Evolutionary conservation across 2,797 vertebrate genomes (phyloP).

Genomic region (Platalea minor): DNA sequence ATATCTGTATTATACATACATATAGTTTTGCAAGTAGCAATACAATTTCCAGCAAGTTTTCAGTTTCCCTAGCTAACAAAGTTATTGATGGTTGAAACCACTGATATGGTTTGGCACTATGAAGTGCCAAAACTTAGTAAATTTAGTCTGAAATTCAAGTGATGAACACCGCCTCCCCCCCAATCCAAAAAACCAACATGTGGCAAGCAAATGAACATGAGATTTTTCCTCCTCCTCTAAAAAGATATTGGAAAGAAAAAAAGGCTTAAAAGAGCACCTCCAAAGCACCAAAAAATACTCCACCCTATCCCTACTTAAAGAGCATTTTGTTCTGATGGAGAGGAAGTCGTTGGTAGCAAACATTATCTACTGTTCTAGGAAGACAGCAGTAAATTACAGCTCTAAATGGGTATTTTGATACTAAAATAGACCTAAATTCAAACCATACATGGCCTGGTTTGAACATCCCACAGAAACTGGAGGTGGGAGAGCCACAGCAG

Average conservation of each 20-base stretch:
- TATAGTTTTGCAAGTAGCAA: not conserved
- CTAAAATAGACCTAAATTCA: slow-evolving; percentile 46
- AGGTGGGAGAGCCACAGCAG: slow-evolving; percentile 10
- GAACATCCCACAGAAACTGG: not conserved
- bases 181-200: not conserved
- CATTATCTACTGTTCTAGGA: not conserved
- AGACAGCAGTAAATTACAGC: slow-evolving; percentile 47
- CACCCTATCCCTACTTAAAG: not conserved
- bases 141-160: not conserved
- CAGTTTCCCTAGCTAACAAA: not conserved
- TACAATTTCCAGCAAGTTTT: not conserved
- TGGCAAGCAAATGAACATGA: not conserved
- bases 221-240: not conserved
- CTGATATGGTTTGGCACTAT: not conserved
- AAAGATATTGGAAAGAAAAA: not conserved
- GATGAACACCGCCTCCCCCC: not conserved
- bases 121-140: not conserved
- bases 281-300: not conserved
- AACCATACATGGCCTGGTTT: not conserved
- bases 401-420: not conserved
- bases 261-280: not conserved
- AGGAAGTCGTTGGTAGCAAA: slow-evolving; percentile 20
- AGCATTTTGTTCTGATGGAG: not conserved
- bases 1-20: not conserved
- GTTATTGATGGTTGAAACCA: not conserved